Conservation (phyloP, 2,113 vertebrate genomes). For the Phainopepla nitens region DNA sequence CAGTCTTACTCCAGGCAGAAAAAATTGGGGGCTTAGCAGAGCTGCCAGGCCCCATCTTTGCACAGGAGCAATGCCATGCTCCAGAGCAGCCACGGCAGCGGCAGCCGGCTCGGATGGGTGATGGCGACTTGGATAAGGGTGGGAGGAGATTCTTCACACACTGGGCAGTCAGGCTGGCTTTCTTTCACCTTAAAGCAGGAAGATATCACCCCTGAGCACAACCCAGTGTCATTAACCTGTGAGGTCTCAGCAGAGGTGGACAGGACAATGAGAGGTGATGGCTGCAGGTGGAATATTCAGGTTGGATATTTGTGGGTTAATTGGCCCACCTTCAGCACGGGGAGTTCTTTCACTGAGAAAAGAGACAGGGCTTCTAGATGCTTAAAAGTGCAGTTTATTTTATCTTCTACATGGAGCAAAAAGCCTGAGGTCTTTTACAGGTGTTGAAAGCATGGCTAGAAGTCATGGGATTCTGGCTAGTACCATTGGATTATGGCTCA, state of each 20-base stretch:
- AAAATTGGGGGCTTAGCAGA: neutral
- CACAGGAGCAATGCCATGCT: neutral
- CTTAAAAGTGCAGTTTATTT: too few relatives aligned
- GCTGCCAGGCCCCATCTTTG: neutral
- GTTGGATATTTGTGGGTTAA: neutral
- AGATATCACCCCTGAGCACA: neutral
- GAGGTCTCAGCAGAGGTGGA: neutral
- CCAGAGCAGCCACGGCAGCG: neutral
- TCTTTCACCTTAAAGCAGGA: neutral
- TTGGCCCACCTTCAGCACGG: too few relatives aligned
- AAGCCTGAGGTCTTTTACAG: too few relatives aligned
- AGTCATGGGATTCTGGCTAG: too few relatives aligned
- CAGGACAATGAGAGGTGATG: fast-evolving
- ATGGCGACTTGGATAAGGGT: fast-evolving
- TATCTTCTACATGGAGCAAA: too few relatives aligned
- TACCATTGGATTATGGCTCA: too few relatives aligned
- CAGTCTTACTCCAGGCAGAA: conserved; percentile 1
- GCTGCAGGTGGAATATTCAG: neutral
- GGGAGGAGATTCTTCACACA: neutral
- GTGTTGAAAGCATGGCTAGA: too few relatives aligned
- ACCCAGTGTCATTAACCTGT: neutral
- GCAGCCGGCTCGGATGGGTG: fast-evolving
- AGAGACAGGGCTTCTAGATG: too few relatives aligned
- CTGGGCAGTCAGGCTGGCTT: neutral
- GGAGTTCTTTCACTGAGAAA: too few relatives aligned